phyloP scores from a whole-genome alignment of 2,113 vertebrate species.

The Nymphicus hollandicus region DNA sequence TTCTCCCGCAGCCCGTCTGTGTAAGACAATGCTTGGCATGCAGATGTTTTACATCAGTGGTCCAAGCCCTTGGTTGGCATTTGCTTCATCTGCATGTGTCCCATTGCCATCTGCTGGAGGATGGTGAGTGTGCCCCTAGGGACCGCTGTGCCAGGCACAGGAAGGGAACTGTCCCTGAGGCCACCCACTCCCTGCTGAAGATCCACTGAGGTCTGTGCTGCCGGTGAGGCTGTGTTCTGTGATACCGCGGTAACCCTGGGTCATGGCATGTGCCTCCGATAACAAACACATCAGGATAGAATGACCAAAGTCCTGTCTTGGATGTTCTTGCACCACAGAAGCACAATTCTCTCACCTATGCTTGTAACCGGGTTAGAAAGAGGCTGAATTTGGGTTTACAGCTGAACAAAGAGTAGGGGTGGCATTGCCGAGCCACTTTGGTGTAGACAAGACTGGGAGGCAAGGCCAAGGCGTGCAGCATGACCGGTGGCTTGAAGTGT shows the following conservation, averaged over 20 bases:
- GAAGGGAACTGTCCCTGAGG: not conserved
- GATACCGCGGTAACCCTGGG: not conserved
- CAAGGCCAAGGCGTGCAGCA: not conserved
- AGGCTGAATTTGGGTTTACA: not conserved
- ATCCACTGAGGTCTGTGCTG: not conserved
- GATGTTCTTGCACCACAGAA: not conserved
- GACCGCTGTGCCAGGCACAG: not conserved
- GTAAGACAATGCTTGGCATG: not conserved
- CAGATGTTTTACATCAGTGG: not conserved
- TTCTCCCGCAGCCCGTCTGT: not conserved
- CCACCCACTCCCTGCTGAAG: not conserved
- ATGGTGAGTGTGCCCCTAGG: not conserved
- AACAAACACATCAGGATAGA: not conserved
- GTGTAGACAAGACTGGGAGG: not conserved
- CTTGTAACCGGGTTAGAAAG: not conserved
- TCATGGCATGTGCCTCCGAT: not conserved
- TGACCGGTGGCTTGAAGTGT: not conserved
- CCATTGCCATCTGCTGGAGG: not conserved
- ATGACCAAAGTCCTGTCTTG: not conserved
- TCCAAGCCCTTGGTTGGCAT: not conserved
- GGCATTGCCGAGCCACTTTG: not conserved
- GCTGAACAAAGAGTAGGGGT: not conserved
- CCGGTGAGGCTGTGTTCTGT: not conserved
- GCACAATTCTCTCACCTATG: not conserved
- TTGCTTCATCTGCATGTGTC: not conserved